Evolutionary conservation across 2,888 invertebrate genomes (phyloP).

Genomic region (Gastracanthus pulcherrimus): DNA sequence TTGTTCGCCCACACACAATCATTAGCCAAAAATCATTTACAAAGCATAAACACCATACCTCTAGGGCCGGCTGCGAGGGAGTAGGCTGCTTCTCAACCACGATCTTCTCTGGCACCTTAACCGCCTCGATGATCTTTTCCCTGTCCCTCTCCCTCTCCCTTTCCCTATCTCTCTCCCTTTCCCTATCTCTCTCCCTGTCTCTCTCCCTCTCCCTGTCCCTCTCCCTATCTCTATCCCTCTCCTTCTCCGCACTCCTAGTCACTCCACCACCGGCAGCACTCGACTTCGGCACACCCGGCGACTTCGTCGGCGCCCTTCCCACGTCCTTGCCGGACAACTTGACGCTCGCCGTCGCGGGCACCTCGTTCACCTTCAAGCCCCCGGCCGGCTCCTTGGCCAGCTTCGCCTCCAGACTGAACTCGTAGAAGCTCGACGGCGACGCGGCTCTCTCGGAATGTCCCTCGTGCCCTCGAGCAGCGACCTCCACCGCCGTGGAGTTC

Average conservation of each 20-base stretch:
- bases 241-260: not conserved
- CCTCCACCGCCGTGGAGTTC: not conserved
- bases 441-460: slow-evolving; percentile 6
- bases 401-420: slow-evolving; percentile 65
- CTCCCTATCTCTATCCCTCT: no score
- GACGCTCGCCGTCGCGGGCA: not conserved
- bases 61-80: not conserved
- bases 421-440: slow-evolving; percentile 63
- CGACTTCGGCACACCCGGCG: not conserved
- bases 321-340: no score
- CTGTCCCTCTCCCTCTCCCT: not conserved
- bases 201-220: no score
- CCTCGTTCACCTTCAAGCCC: slow-evolving; percentile 4
- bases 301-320: no score
- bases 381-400: slow-evolving; percentile 41
- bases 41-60: no score
- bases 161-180: no score
- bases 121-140: not conserved
- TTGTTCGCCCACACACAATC: no score
- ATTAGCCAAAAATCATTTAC: no score
- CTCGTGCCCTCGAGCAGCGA: not conserved
- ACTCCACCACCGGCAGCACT: no score
- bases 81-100: slow-evolving; percentile 6
- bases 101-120: slow-evolving; percentile 42
- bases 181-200: no score